Evolutionary conservation across 2,797 vertebrate species (phyloP).

Genomic region (Menidia menidia): DNA sequence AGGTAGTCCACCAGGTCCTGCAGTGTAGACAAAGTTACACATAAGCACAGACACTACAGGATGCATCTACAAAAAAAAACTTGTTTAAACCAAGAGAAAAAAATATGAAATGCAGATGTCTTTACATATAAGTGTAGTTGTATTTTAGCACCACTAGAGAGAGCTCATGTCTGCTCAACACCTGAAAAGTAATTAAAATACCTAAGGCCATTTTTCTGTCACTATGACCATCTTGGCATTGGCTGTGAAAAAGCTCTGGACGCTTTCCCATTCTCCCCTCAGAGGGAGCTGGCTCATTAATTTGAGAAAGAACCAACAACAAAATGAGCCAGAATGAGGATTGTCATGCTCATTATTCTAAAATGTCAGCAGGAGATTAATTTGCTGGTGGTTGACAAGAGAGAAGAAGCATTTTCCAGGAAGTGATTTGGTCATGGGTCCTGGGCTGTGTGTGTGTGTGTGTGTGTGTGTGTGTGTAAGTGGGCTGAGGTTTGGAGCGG

Average conservation of each 20-base stretch:
- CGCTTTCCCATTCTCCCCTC: slow-evolving; percentile 29
- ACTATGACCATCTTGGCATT: slow-evolving; percentile 24
- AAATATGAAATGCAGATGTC: not conserved
- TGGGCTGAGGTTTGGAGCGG: slow-evolving; percentile 58
- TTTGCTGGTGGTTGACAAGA: slow-evolving; percentile 54
- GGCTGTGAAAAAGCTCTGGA: slow-evolving; percentile 39
- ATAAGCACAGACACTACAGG: not conserved
- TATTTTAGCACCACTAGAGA: slow-evolving; percentile 66
- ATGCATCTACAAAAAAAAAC: not conserved
- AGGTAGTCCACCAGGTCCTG: slow-evolving; percentile 93
- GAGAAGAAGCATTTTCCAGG: slow-evolving; percentile 56
- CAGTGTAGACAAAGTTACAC: slow-evolving; percentile 30
- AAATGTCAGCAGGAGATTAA: slow-evolving; percentile 74
- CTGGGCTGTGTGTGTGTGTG: no score
- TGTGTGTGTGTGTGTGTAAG: slow-evolving; percentile 43
- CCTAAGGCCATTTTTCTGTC: slow-evolving; percentile 32
- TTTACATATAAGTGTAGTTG: slow-evolving; percentile 21
- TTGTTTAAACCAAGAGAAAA: not conserved
- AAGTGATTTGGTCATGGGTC: slow-evolving; percentile 52
- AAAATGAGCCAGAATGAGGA: slow-evolving; percentile 56
- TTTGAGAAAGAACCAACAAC: slow-evolving; percentile 38
- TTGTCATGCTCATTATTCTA: slow-evolving; percentile 64
- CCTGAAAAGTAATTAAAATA: slow-evolving; percentile 60
- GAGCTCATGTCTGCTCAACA: slow-evolving; percentile 57
- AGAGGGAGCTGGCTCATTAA: slow-evolving; percentile 27